A percentile compares a stretch with the other conserved stretches of the same genome.
Conservation (phyloP, 1,140 invertebrate species). For the Myzus persicae region DNA sequence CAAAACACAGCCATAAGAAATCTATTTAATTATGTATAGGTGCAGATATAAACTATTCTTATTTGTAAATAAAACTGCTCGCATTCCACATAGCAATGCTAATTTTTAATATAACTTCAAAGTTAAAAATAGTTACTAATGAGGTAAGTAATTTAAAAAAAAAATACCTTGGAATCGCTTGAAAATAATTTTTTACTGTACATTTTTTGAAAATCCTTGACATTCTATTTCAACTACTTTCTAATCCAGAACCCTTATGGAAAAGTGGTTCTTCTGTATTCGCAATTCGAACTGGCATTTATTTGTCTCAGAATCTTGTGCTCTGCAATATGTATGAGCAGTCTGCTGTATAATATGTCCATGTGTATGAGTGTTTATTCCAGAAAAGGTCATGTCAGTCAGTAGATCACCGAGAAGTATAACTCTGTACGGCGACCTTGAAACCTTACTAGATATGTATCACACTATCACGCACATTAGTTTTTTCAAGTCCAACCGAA, state of each 20-base stretch:
- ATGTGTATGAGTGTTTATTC: background rate
- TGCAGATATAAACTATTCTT: too few relatives aligned
- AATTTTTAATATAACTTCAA: background rate
- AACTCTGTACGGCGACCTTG: background rate
- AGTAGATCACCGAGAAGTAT: slow-evolving; percentile 50
- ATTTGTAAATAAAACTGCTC: background rate
- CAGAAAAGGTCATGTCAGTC: slow-evolving; percentile 51
- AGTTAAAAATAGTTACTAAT: background rate
- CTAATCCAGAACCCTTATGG: slow-evolving; percentile 14
- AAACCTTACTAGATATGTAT: slow-evolving; percentile 17
- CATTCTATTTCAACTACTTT: slow-evolving; percentile 46
- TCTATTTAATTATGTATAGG: too few relatives aligned
- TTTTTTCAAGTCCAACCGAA: background rate
- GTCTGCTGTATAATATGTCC: background rate
- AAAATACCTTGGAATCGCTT: background rate
- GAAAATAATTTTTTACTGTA: background rate
- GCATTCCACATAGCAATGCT: background rate
- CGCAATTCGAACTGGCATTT: slow-evolving; percentile 24
- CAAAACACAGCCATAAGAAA: too few relatives aligned
- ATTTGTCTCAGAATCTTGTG: background rate
- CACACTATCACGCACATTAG: background rate
- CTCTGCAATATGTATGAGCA: background rate
- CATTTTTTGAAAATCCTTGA: background rate
- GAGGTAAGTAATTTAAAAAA: background rate
- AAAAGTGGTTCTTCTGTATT: slow-evolving; percentile 52